These are phyloP conservation scores for Plectrocnemia conspersa DNA, from an alignment of 1,140 invertebrate genomes.

Conservation along the genomic window DNA sequence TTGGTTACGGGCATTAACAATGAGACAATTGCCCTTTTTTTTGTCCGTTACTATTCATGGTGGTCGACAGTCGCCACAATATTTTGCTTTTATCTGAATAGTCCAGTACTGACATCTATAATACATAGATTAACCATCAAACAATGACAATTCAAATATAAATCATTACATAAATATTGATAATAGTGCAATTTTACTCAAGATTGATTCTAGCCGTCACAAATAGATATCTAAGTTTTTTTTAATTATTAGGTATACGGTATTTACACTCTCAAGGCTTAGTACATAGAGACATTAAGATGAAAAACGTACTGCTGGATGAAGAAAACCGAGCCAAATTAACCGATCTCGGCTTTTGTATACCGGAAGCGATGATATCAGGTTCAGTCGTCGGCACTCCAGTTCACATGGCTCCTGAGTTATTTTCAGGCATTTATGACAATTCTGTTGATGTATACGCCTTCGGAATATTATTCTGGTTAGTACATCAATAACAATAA, in stretches of 20 bases:
- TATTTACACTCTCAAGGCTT: conserved; percentile 85
- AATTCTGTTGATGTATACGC: conserved; percentile 86
- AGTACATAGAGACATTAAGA: conserved; percentile 85
- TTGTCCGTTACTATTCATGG: no score
- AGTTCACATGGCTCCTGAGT: conserved; percentile 89
- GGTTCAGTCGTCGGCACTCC: conserved; percentile 83
- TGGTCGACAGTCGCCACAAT: no score
- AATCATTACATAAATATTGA: no score
- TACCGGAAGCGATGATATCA: conserved; percentile 87
- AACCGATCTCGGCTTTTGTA: conserved; percentile 88
- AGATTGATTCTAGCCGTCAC: neutral
- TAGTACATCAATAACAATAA: neutral
- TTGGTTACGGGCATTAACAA: no score
- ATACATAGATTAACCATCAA: no score
- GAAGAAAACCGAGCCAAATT: conserved; percentile 70
- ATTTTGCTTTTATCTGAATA: no score
- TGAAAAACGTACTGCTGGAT: conserved; percentile 86
- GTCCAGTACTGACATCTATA: no score
- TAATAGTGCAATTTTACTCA: no score
- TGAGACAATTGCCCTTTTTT: no score
- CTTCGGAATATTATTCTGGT: conserved; percentile 88
- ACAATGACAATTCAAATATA: no score
- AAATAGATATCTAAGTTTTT: neutral
- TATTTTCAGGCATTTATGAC: conserved; percentile 77
- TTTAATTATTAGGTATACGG: conserved; percentile 57